Evolutionary conservation across 2,888 invertebrate species (phyloP), one percentile per base, ranked within the genome.

Genomic region (Yponomeuta cagnagella): DNA sequence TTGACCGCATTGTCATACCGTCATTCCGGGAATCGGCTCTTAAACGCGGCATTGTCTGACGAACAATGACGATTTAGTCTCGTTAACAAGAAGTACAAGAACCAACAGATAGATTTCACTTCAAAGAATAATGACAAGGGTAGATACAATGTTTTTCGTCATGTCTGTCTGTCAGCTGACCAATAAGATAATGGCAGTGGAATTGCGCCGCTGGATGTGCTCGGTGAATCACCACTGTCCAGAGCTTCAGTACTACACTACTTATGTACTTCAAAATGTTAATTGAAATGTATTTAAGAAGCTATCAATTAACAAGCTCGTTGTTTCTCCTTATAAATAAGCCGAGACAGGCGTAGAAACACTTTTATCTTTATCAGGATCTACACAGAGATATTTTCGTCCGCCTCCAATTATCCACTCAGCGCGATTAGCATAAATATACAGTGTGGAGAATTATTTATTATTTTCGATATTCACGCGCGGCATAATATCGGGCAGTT

Each of bases 341-440:
- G 33, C 65, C 30, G 31, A 43, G 68, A 43, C 68, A 68, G 48
- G 48, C 23, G 37, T 15, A 66, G 15, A 15, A 43, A 66, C 31
- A 66, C 33, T 68, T 43, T 48, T 43, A 68, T 68, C 68, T 43
- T 43, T 23, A 43, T 68, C 15, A 68, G 43, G n/a, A 68, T 43
- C 68, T 48, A 23, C n/a, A 43, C 2, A 23, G 37, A 68, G 68
- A 68, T 68, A 69, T 58, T 58, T 68, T 68, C 33, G 23, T 68
- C 12, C 68, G 48, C 30, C 73, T 73, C 76, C 75, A 77, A 77
- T 75, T 77, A 76, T 74, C 75, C 72, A 77, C 73, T 75, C 73
- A 74, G 71, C 72, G 72, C 70, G 72, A 74, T 76, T 76, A 76
- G 76, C 76, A 75, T 76, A 76, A 77, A 77, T 75, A 75, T 74